Percentiles rank a stretch among this genome's conserved stretches.
Conservation (phyloP, 92 coral and sea anemone species). For the Porites cylindrica region DNA sequence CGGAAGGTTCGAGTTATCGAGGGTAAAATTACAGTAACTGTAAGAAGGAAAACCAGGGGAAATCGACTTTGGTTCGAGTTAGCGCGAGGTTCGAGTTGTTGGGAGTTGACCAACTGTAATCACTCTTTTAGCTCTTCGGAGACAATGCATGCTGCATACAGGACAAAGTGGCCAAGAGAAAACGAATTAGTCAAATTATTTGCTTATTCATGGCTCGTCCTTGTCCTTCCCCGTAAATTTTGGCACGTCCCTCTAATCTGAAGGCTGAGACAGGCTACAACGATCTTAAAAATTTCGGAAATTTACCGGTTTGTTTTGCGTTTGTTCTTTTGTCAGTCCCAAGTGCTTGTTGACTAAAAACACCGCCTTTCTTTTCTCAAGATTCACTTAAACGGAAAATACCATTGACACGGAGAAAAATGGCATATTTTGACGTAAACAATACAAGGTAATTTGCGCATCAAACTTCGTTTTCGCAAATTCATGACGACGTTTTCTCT, state of each 20-base stretch:
- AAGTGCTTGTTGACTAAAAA: neutral
- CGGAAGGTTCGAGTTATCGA: too few species aligned
- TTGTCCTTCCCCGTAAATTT: neutral
- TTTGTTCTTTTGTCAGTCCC: neutral
- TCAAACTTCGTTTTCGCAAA: neutral
- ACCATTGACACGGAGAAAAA: neutral
- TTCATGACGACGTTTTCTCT: neutral
- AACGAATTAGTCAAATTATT: neutral
- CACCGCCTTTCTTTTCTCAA: neutral
- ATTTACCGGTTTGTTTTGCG: slow-evolving; percentile 5
- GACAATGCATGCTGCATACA: too few species aligned
- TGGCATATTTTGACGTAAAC: slow-evolving; percentile 11
- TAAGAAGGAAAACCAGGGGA: too few species aligned
- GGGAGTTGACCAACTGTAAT: too few species aligned
- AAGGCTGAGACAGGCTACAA: neutral
- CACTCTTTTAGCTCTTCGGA: too few species aligned
- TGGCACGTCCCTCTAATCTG: neutral
- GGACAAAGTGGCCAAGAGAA: too few species aligned
- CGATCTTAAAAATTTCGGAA: neutral
- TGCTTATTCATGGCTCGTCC: neutral
- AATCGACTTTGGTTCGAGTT: too few species aligned
- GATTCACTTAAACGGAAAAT: slow-evolving; percentile 2
- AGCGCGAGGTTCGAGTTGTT: too few species aligned
- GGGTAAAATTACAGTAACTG: too few species aligned
- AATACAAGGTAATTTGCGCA: neutral